Evolutionary conservation across 1,140 invertebrate species (phyloP), one percentile per base, ranked within the genome.

Genomic region (Bombus consobrinus): DNA sequence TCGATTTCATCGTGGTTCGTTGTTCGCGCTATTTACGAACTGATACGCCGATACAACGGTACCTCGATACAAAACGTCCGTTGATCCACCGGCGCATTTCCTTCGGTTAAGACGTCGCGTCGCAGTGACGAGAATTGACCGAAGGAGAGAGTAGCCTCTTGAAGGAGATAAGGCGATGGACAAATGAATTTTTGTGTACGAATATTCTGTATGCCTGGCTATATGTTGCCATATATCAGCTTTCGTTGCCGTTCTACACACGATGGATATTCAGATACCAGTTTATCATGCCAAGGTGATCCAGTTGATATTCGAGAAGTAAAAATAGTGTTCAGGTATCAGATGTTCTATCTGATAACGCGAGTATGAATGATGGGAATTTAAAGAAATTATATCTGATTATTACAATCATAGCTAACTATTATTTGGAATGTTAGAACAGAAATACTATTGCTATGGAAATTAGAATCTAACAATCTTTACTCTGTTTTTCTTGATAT

Each of bases 1-100:
- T 47, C 18, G 13, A 22, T 43, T 57, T 34, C 25, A 69, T 69
- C 69, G 15, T n/a, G 3, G 37, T 73, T 83, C 22, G 75, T 71
- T 83, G 75, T 78, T 83, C 3, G 22, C 59, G 32, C 8, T 59
- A 83, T 83, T 83, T 71, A 41, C 43, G 37, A 43, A 59, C 37
- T 69, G 75, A 47, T 53, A 57, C 81, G 59, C 34, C n/a, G 66
- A 2, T 39, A 3, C n/a, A 1, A 53, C 47, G 18, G 47, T 53
- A 53, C 47, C 18, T 37, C 28, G 28, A 37, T 47, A 39, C 47
- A 72, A 72, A 72, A 84, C 34, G 57, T 25, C 25, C 10, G 25
- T 22, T 41, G 47, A 15, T 43, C 39, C 15, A 62, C 18, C 57
- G 25, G 9, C 12, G 41, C 15, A n/a, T 64, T 77, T 77, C 18